These are phyloP conservation scores for Mythimna pallens DNA, from an alignment of 2,888 invertebrate species.

Conservation along the genomic window DNA sequence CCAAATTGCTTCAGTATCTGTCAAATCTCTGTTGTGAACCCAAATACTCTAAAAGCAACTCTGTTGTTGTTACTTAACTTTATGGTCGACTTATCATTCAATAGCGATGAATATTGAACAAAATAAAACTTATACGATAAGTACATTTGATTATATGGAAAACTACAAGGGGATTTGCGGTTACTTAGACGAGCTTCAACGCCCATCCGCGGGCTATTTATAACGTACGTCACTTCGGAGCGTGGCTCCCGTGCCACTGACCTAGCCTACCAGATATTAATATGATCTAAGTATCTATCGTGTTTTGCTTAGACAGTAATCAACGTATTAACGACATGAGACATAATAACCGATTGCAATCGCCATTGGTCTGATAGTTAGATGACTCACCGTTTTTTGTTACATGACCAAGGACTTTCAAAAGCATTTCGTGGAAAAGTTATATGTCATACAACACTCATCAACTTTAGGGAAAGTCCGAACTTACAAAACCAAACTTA, in stretches of 20 bases:
- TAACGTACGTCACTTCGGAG: constrained; percentile 67
- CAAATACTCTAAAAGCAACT: constrained; percentile 1
- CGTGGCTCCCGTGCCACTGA: constrained; percentile 79
- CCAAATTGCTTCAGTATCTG: constrained; percentile 8
- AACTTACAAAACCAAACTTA: neutral
- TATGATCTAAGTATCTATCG: constrained; percentile 53
- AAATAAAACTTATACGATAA: constrained; percentile 42
- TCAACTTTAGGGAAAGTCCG: constrained; percentile 3
- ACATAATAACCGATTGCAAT: constrained; percentile 31
- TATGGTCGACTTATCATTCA: constrained; percentile 28
- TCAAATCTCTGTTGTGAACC: constrained; percentile 5
- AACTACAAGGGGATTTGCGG: constrained; percentile 71
- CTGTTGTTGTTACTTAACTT: neutral
- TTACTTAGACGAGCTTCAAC: constrained; percentile 71
- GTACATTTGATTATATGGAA: constrained; percentile 52
- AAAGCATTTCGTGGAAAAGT: constrained; percentile 14
- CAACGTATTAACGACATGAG: constrained; percentile 30
- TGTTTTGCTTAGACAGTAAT: constrained; percentile 35
- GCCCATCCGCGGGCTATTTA: constrained; percentile 74
- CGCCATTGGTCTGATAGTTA: constrained; percentile 14
- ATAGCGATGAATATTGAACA: constrained; percentile 40
- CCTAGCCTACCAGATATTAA: constrained; percentile 77
- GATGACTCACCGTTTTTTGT: constrained; percentile 46
- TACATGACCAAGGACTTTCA: constrained; percentile 27
- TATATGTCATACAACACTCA: neutral